Evolutionary conservation across 2,113 vertebrate genomes (phyloP).

Genomic region (Chloebia gouldiae): DNA sequence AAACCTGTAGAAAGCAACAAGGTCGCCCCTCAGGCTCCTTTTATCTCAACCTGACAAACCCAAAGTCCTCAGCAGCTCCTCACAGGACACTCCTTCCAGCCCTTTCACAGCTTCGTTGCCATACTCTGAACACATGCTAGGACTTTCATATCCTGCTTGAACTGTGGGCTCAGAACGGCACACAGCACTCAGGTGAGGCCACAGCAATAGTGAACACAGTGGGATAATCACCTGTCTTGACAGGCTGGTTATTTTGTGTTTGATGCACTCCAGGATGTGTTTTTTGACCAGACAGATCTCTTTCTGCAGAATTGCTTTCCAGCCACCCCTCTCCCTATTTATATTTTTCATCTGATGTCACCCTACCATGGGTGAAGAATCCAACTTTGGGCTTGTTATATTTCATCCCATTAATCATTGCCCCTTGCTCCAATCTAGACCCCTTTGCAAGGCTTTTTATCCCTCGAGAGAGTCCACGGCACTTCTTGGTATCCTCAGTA

Average conservation of each 20-base stretch:
- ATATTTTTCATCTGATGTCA: background rate
- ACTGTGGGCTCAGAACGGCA: background rate
- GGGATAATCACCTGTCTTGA: background rate
- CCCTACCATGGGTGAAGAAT: background rate
- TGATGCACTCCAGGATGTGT: background rate
- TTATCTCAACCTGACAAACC: background rate
- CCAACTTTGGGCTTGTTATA: background rate
- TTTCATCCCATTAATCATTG: background rate
- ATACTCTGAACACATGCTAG: accelerated
- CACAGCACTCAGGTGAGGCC: background rate
- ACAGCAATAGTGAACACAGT: background rate
- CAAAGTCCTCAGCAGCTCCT: background rate
- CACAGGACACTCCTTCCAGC: background rate
- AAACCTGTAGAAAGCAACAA: background rate
- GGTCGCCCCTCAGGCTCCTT: background rate
- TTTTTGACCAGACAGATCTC: background rate
- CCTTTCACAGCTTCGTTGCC: background rate
- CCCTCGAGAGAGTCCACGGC: background rate
- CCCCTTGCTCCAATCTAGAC: background rate
- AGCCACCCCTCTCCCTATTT: background rate
- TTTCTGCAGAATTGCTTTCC: background rate
- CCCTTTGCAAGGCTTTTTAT: background rate
- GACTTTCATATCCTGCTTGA: background rate
- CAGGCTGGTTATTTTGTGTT: background rate
- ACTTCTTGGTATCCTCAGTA: background rate